These are phyloP conservation scores for Caenorhabditis sp. DNA, from an alignment of 2,888 invertebrate genomes.

Conservation along the genomic window DNA sequence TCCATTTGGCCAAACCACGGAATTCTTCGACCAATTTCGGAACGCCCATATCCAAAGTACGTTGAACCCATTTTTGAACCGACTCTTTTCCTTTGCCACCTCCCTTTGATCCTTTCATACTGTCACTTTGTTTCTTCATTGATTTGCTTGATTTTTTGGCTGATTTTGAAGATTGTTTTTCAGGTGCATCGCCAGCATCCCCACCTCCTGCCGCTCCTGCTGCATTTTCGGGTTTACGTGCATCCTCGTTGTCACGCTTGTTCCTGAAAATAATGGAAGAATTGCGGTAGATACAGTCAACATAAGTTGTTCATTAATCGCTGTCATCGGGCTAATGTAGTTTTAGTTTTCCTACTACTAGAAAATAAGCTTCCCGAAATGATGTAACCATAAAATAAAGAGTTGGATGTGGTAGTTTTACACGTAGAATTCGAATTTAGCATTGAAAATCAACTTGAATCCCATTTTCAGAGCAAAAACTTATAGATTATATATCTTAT, in stretches of 20 bases:
- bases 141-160: not conserved
- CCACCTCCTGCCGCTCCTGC: not conserved
- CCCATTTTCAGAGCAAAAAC: too few relatives aligned
- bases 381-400: too few relatives aligned
- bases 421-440: too few relatives aligned
- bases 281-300: too few relatives aligned
- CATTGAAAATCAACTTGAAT: too few relatives aligned
- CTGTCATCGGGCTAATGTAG: too few relatives aligned
- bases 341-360: too few relatives aligned
- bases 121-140: not conserved
- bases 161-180: not conserved
- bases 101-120: constrained; percentile 8
- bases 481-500: too few relatives aligned
- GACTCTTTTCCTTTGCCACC: constrained; percentile 4
- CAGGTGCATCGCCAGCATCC: not conserved
- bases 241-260: constrained; percentile 9
- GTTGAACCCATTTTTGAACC: constrained; percentile 46
- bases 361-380: too few relatives aligned
- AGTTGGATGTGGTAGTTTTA: too few relatives aligned
- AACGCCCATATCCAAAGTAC: constrained; percentile 51
- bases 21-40: constrained; percentile 49
- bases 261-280: too few relatives aligned
- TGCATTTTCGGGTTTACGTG: not conserved
- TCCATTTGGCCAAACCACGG: constrained; percentile 49
- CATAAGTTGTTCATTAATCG: too few relatives aligned